phyloP scores from a whole-genome alignment of 2,113 vertebrate species.

The Cyprinodon brontotheroides region DNA sequence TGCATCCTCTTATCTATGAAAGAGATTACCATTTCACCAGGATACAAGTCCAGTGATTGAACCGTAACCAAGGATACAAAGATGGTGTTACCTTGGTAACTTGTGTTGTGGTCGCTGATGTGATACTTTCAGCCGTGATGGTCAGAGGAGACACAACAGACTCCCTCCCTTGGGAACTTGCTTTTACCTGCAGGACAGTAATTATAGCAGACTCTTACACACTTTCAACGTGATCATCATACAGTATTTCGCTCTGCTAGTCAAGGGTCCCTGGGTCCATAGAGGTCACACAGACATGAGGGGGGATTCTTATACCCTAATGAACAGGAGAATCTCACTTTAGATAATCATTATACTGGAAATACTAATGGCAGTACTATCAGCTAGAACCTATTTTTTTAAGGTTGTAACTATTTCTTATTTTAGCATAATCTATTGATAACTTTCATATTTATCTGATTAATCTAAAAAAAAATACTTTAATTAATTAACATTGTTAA shows the following conservation, averaged over 20 bases:
- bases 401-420: no score
- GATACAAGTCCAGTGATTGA: background rate
- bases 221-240: background rate
- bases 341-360: background rate
- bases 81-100: conserved; percentile 91
- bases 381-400: no score
- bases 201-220: conserved; percentile 11
- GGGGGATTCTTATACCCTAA: background rate
- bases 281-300: conserved; percentile 9
- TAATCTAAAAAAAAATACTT: no score
- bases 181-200: conserved; percentile 69
- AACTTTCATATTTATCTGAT: no score
- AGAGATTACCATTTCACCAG: background rate
- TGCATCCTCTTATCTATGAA: no score
- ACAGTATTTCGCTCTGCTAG: background rate
- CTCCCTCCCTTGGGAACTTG: conserved; percentile 57
- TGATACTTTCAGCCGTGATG: conserved; percentile 89
- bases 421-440: no score
- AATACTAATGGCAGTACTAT: background rate
- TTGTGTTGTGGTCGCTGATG: conserved; percentile 97
- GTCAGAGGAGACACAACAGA: conserved; percentile 72
- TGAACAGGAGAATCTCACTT: background rate
- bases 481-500: no score
- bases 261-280: background rate
- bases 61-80: conserved; percentile 41